phyloP scores from a whole-genome alignment of 2,888 invertebrate species.

The Nezara viridula region DNA sequence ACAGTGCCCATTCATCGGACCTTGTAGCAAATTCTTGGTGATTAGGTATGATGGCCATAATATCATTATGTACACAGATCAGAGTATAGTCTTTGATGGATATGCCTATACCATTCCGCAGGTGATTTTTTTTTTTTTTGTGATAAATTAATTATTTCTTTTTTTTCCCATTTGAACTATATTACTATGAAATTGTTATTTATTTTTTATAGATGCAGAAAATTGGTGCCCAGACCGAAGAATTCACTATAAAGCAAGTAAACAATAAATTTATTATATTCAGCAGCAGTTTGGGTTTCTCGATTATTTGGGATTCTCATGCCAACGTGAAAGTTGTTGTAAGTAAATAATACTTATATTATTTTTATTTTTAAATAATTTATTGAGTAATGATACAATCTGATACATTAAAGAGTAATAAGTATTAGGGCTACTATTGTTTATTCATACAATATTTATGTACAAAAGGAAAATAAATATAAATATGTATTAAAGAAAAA shows the following conservation, averaged over 20 bases:
- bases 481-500: conserved; percentile 68
- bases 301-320: conserved; percentile 79
- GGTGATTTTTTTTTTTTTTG: conserved; percentile 64
- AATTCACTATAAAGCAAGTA: conserved; percentile 78
- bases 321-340: conserved; percentile 82
- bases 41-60: conserved; percentile 75
- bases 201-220: conserved; percentile 71
- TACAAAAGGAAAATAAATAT: too few species aligned
- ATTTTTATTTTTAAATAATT: background rate
- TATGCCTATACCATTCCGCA: conserved; percentile 68
- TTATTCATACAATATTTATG: too few species aligned
- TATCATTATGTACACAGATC: conserved; percentile 75
- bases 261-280: conserved; percentile 80
- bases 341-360: conserved; percentile 66
- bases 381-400: too few species aligned
- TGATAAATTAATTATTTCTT: background rate
- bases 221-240: conserved; percentile 75
- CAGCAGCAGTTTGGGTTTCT: conserved; percentile 80
- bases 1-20: conserved; percentile 49
- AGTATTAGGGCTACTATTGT: too few species aligned
- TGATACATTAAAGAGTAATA: too few species aligned
- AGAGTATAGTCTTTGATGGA: conserved; percentile 79
- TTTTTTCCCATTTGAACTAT: background rate
- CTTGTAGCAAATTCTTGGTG: conserved; percentile 69
- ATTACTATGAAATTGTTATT: background rate